These are phyloP conservation scores for Xiphophorus hellerii DNA, from an alignment of 2,113 vertebrate species.

Conservation along the genomic window DNA sequence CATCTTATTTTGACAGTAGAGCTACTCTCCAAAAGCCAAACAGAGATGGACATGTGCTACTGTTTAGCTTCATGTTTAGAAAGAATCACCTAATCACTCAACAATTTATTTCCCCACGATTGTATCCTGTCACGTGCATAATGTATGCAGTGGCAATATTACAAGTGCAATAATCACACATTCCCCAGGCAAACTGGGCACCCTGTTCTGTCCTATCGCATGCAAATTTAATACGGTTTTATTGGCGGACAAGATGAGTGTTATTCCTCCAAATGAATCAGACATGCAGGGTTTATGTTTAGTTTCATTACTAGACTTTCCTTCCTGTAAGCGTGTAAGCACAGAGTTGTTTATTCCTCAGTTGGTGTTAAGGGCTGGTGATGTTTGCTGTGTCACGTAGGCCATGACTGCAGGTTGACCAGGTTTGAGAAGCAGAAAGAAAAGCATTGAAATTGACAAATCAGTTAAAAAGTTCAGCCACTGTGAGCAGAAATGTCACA, in stretches of 20 bases:
- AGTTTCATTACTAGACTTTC: conserved; percentile 50
- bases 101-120: conserved; percentile 25
- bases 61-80: conserved; percentile 39
- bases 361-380: conserved; percentile 41
- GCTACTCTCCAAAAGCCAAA: conserved; percentile 19
- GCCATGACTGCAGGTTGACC: neutral
- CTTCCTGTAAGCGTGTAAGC: conserved; percentile 25
- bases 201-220: conserved; percentile 29
- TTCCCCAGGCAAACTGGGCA: conserved; percentile 33
- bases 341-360: conserved; percentile 24
- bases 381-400: conserved; percentile 20
- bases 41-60: conserved; percentile 11
- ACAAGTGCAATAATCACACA: conserved; percentile 38
- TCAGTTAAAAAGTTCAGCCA: neutral
- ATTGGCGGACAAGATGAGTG: conserved; percentile 16
- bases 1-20: neutral
- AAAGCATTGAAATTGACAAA: neutral
- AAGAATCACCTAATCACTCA: conserved; percentile 46
- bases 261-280: conserved; percentile 27
- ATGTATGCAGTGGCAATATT: conserved; percentile 36
- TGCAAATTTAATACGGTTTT: conserved; percentile 46
- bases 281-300: conserved; percentile 4
- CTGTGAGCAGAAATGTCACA: neutral
- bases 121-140: conserved; percentile 14
- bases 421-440: neutral